Evolutionary conservation across 2,113 vertebrate species (phyloP).

Genomic region (Aythya baeri): DNA sequence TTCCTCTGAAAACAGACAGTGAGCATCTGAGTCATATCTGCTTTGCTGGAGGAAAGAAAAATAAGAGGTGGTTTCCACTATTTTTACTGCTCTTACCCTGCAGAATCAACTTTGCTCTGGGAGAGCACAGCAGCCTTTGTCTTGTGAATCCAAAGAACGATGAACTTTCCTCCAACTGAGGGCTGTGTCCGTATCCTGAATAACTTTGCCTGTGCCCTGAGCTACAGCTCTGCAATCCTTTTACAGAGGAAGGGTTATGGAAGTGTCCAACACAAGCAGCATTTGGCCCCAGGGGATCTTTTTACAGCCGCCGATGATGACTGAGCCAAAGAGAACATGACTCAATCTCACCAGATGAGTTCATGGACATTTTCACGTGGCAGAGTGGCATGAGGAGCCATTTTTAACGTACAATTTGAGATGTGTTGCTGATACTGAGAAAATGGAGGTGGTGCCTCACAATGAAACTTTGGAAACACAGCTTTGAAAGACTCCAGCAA

Average conservation of each 20-base stretch:
- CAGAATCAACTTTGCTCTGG: not conserved
- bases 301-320: not conserved
- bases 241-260: not conserved
- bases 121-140: not conserved
- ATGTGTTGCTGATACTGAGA: conserved; percentile 19
- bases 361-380: not conserved
- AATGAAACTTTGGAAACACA: not conserved
- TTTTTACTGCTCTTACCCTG: not conserved
- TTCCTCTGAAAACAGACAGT: not conserved
- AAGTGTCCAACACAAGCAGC: not conserved
- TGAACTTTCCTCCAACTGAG: not conserved
- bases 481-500: not conserved
- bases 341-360: not conserved
- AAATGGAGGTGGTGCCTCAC: conserved; percentile 10
- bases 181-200: not conserved
- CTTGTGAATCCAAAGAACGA: not conserved
- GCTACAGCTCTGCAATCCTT: not conserved
- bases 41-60: not conserved
- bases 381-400: not conserved
- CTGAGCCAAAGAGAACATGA: not conserved
- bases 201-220: not conserved
- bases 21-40: not conserved
- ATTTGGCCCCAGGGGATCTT: not conserved
- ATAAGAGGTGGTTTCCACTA: not conserved
- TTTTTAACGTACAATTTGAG: not conserved